A percentile compares a stretch with the other conserved stretches of the same genome.
Conservation (phyloP, 2,888 invertebrate species). For the Drosophila multiciliata region DNA sequence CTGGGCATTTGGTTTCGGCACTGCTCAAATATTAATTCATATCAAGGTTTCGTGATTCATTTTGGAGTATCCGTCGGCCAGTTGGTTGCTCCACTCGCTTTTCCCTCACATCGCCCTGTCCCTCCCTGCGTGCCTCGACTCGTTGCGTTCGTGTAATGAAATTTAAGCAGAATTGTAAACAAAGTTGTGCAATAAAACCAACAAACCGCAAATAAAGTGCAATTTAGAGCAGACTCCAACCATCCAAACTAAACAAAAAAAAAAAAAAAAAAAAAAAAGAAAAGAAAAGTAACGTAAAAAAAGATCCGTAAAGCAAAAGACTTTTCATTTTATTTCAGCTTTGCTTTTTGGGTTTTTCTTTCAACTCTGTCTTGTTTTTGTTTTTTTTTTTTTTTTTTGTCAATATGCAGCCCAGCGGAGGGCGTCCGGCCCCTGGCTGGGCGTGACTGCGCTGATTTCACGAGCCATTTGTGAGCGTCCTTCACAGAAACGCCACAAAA, state of each 20-base stretch:
- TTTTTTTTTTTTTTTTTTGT: constrained; percentile 47
- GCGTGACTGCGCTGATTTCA: constrained; percentile 59
- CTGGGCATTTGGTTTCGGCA: constrained; percentile 33
- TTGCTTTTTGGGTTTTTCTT: constrained; percentile 34
- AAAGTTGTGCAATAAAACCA: constrained; percentile 76
- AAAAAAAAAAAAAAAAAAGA: not conserved
- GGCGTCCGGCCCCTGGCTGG: constrained; percentile 19
- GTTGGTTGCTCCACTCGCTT: constrained; percentile 9
- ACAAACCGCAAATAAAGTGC: constrained; percentile 76
- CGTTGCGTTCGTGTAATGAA: constrained; percentile 69
- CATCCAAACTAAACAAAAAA: constrained; percentile 8
- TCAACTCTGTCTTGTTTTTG: constrained; percentile 13
- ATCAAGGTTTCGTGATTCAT: constrained; percentile 77
- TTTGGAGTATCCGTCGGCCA: constrained; percentile 51
- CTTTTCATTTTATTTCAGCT: constrained; percentile 52
- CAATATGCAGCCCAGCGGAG: constrained; percentile 32
- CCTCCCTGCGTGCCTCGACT: constrained; percentile 11
- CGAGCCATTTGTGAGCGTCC: constrained; percentile 66
- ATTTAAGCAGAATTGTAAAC: constrained; percentile 77
- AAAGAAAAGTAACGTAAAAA: constrained; percentile 11
- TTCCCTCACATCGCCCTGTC: not conserved
- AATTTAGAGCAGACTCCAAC: constrained; percentile 62
- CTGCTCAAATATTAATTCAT: constrained; percentile 79
- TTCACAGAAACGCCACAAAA: constrained; percentile 38
- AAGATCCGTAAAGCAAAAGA: constrained; percentile 7